Evolutionary conservation across 2,888 invertebrate species (phyloP).

Genomic region (Rapana venosa): DNA sequence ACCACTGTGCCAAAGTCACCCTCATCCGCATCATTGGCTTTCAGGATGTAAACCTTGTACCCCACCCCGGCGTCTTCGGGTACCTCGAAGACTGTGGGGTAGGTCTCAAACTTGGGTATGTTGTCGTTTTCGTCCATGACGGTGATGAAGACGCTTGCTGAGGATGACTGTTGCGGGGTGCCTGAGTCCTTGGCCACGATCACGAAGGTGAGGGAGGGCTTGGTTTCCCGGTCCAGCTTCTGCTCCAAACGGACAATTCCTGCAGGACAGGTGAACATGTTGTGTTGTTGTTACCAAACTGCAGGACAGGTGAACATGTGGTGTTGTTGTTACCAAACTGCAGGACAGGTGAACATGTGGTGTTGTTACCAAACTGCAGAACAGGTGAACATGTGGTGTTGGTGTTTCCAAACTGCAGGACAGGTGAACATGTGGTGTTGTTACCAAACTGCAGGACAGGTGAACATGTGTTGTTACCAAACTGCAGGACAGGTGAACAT

Average conservation of each 20-base stretch:
- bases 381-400: not conserved
- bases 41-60: slow-evolving; percentile 82
- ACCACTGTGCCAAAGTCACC: slow-evolving; percentile 83
- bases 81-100: slow-evolving; percentile 51
- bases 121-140: slow-evolving; percentile 89
- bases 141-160: slow-evolving; percentile 84
- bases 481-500: slow-evolving; percentile 50
- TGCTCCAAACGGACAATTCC: slow-evolving; percentile 76
- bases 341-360: slow-evolving; percentile 10
- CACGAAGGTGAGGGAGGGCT: slow-evolving; percentile 57
- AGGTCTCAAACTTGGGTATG: slow-evolving; percentile 83
- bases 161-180: slow-evolving; percentile 59
- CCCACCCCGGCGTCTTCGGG: slow-evolving; percentile 62
- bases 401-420: too few species aligned
- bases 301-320: slow-evolving; percentile 23
- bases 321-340: too few species aligned
- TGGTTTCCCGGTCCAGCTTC: slow-evolving; percentile 82
- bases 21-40: slow-evolving; percentile 84
- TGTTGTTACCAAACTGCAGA: too few species aligned
- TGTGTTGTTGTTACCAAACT: too few species aligned
- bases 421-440: too few species aligned
- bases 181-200: slow-evolving; percentile 70
- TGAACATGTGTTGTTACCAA: too few species aligned
- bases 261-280: slow-evolving; percentile 43
- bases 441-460: slow-evolving; percentile 55